Percentiles rank a stretch among this genome's conserved stretches.
Conservation (phyloP, 1,140 invertebrate genomes). For the Daktulosphaira vitifoliae region DNA sequence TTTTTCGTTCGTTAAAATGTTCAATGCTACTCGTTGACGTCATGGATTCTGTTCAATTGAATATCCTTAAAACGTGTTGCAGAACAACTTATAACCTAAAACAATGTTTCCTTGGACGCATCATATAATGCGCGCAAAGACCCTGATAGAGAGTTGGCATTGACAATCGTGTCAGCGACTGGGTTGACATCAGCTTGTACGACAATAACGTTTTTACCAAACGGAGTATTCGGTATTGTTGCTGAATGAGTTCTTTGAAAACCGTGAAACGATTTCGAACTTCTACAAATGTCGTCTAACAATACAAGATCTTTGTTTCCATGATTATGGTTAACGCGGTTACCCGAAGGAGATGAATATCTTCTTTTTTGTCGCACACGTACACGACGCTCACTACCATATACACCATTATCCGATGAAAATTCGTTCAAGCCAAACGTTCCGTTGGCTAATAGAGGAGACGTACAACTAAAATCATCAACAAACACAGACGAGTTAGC, state of each 20-base stretch:
- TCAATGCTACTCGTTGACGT: too few species aligned
- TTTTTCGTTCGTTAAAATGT: too few species aligned
- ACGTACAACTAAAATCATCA: conserved; percentile 42
- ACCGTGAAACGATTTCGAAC: not conserved
- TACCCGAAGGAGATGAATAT: not conserved
- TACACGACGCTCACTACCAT: not conserved
- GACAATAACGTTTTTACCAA: conserved; percentile 14
- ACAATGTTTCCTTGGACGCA: conserved; percentile 27
- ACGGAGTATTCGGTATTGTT: not conserved
- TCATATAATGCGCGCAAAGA: conserved; percentile 25
- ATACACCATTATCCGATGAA: not conserved
- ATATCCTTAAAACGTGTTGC: too few species aligned
- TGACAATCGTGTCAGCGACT: conserved; percentile 17
- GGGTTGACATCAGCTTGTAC: conserved; percentile 24
- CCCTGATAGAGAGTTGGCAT: conserved; percentile 28
- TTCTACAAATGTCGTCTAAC: not conserved
- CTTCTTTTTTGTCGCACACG: not conserved
- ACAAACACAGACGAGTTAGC: conserved; percentile 53
- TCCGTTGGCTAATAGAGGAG: not conserved
- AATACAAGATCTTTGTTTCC: too few species aligned
- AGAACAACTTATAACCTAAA: conserved; percentile 7
- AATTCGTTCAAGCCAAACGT: too few species aligned
- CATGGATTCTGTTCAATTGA: too few species aligned
- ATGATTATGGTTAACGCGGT: too few species aligned
- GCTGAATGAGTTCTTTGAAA: not conserved